A percentile compares a stretch with the other conserved stretches of the same genome.
Evolutionary conservation across 2,797 vertebrate species (phyloP).

Genomic region (Diceros bicornis): DNA sequence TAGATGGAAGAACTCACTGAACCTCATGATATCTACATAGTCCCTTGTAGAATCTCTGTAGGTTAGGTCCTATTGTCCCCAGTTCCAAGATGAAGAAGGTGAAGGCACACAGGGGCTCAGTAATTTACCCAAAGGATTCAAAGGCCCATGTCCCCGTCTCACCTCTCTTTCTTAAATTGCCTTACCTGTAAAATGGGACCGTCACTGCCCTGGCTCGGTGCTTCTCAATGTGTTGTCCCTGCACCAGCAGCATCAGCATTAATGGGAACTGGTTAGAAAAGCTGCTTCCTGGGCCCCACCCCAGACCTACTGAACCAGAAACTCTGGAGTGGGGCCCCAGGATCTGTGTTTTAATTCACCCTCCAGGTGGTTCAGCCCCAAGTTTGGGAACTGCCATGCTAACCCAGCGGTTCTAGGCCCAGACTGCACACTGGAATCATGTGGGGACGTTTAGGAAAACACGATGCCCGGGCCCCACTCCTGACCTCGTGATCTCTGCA

Average conservation of each 20-base stretch:
- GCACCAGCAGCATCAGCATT: accelerated
- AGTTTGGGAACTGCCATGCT: not conserved
- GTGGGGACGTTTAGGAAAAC: not conserved
- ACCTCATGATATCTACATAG: not conserved
- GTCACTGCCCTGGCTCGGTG: no score
- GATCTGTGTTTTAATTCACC: no score
- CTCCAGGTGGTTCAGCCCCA: not conserved
- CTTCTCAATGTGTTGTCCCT: accelerated
- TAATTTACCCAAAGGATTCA: not conserved
- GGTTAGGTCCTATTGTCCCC: not conserved
- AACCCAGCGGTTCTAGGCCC: not conserved
- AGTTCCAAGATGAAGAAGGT: not conserved
- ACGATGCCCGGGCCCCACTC: accelerated
- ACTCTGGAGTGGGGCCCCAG: accelerated
- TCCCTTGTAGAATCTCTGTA: not conserved
- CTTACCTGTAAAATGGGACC: not conserved
- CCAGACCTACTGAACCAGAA: not conserved
- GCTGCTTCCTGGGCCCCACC: not conserved
- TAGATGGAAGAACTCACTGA: accelerated
- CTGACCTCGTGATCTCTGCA: accelerated
- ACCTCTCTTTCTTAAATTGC: not conserved
- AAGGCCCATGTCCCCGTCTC: not conserved
- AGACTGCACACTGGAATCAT: not conserved
- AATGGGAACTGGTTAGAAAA: not conserved
- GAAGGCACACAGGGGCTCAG: not conserved